Percentiles rank a stretch among this genome's conserved stretches.
Evolutionary conservation across 2,888 invertebrate genomes (phyloP).

Genomic region (Drosophila limbata): DNA sequence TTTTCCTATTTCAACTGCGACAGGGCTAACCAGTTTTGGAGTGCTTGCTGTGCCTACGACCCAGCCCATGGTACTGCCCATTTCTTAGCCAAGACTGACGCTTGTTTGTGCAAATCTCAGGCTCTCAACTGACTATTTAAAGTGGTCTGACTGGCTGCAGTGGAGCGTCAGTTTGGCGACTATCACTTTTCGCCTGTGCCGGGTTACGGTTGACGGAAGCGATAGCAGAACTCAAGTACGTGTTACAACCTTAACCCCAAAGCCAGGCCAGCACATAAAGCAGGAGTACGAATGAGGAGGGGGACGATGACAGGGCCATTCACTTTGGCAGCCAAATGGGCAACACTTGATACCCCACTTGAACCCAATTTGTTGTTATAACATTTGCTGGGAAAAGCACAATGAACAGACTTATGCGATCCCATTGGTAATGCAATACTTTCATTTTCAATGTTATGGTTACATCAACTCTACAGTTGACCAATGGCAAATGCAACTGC

Average conservation of each 20-base stretch:
- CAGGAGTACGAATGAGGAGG: no score
- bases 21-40: constrained; percentile 58
- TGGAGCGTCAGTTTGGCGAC: constrained; percentile 31
- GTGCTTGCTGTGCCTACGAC: constrained; percentile 16
- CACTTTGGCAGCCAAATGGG: constrained; percentile 42
- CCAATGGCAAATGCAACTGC: constrained; percentile 49
- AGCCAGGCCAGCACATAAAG: constrained; percentile 33
- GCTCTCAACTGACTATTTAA: constrained; percentile 36
- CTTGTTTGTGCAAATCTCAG: constrained; percentile 46
- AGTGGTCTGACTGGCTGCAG: constrained; percentile 66
- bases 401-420: constrained; percentile 71
- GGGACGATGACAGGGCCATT: constrained; percentile 42
- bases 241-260: constrained; percentile 78
- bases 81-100: constrained; percentile 36
- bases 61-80: constrained; percentile 32
- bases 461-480: constrained; percentile 65
- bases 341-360: constrained; percentile 72
- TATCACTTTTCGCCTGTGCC: constrained; percentile 60
- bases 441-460: constrained; percentile 80
- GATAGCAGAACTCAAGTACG: constrained; percentile 73
- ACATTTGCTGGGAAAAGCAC: constrained; percentile 63
- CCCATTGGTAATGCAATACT: constrained; percentile 71
- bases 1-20: constrained; percentile 11
- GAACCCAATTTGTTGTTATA: constrained; percentile 73
- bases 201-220: constrained; percentile 69